Conservation (phyloP, 2,888 invertebrate genomes). For the Oscheius sp. region DNA sequence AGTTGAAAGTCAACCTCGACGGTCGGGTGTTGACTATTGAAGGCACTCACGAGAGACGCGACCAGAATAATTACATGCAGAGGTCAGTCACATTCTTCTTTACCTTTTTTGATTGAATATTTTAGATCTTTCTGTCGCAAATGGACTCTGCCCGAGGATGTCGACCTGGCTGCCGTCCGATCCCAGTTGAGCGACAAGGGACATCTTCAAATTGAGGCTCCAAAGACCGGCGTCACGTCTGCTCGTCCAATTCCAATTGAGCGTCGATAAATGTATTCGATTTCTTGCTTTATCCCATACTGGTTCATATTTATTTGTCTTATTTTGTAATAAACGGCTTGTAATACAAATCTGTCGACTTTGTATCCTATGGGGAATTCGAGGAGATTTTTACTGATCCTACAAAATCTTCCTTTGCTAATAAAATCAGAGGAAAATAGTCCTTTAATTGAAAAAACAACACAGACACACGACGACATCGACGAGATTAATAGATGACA, state of each 20-base stretch:
- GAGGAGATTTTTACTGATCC: too few relatives aligned
- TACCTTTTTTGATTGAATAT: not conserved
- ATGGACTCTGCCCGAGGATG: conserved; percentile 46
- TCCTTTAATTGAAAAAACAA: too few relatives aligned
- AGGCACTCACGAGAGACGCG: conserved; percentile 49
- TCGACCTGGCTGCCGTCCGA: conserved; percentile 43
- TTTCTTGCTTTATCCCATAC: not conserved
- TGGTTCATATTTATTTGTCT: too few relatives aligned
- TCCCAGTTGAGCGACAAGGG: conserved; percentile 40
- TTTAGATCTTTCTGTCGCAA: conserved; percentile 51
- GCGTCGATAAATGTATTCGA: not conserved
- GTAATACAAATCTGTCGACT: too few relatives aligned
- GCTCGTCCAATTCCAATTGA: conserved; percentile 18
- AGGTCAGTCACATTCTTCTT: conserved; percentile 22
- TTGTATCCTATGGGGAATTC: too few relatives aligned
- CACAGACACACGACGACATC: too few relatives aligned
- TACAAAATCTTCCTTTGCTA: too few relatives aligned
- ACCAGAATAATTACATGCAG: conserved; percentile 45
- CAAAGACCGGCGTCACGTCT: conserved; percentile 33
- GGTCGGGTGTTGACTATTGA: conserved; percentile 47
- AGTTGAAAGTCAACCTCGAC: conserved; percentile 52
- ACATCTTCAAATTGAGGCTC: conserved; percentile 45
- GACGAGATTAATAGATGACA: too few relatives aligned
- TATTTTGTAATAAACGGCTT: too few relatives aligned
- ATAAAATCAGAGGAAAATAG: too few relatives aligned